Percentiles rank a stretch among this genome's conserved stretches.
Conservation (phyloP, 2,888 invertebrate genomes). For the Copidosoma aretas region DNA sequence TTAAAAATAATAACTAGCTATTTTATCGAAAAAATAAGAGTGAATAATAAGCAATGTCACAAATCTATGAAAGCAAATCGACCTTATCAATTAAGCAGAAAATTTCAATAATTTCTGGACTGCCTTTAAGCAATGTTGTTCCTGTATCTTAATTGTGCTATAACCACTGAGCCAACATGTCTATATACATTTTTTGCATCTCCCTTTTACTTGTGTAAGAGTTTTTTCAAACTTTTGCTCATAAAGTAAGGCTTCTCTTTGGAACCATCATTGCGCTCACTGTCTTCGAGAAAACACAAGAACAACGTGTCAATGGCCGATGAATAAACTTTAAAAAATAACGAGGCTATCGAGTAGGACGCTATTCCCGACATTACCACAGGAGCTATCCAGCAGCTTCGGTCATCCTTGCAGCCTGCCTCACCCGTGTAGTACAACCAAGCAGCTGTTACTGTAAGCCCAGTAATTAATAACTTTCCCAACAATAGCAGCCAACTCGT, state of each 20-base stretch:
- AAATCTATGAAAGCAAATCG: too few relatives aligned
- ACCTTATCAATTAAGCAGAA: too few relatives aligned
- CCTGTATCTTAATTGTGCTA: too few relatives aligned
- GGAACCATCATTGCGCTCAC: slow-evolving; percentile 93
- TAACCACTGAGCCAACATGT: too few relatives aligned
- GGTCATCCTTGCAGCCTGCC: slow-evolving; percentile 57
- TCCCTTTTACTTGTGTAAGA: slow-evolving; percentile 74
- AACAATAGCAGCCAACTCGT: slow-evolving; percentile 91
- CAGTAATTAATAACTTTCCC: slow-evolving; percentile 85
- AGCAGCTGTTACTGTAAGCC: slow-evolving; percentile 77
- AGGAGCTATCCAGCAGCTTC: slow-evolving; percentile 83
- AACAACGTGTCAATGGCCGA: slow-evolving; percentile 98
- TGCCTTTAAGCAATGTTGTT: too few relatives aligned
- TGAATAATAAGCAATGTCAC: too few relatives aligned
- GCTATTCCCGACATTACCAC: slow-evolving; percentile 82
- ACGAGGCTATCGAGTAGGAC: slow-evolving; percentile 84
- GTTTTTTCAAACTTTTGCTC: slow-evolving; percentile 89
- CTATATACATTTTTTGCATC: too few relatives aligned
- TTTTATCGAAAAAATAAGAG: too few relatives aligned
- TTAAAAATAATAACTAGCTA: too few relatives aligned
- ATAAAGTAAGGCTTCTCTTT: slow-evolving; percentile 91
- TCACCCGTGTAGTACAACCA: slow-evolving; percentile 66
- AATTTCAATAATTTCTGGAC: too few relatives aligned
- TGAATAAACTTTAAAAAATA: slow-evolving; percentile 95
- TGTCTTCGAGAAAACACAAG: slow-evolving; percentile 95